Percentiles rank a stretch among this genome's conserved stretches.
Evolutionary conservation across 2,888 invertebrate genomes (phyloP).

Genomic region (Boloria euphrosyne): DNA sequence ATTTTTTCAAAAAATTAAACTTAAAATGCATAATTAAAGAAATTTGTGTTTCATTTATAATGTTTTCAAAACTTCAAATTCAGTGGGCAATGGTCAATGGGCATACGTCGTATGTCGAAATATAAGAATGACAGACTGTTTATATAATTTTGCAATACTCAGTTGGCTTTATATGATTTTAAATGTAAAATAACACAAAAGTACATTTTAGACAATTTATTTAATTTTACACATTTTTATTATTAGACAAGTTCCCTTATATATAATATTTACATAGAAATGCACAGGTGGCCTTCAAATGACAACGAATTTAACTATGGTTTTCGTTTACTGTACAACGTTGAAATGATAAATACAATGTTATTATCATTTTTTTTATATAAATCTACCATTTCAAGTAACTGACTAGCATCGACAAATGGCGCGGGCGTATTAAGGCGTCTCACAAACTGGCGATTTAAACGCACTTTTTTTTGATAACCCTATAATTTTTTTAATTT

Average conservation of each 20-base stretch:
- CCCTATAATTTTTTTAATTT: too few relatives aligned
- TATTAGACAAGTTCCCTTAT: constrained; percentile 72
- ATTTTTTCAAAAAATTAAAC: too few relatives aligned
- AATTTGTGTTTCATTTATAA: too few relatives aligned
- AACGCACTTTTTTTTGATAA: background rate
- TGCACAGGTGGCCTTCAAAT: constrained; percentile 69
- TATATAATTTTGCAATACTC: too few relatives aligned
- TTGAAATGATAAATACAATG: constrained; percentile 35
- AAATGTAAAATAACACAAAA: constrained; percentile 37
- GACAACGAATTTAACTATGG: constrained; percentile 35
- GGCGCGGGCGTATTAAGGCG: constrained; percentile 43
- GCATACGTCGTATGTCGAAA: too few relatives aligned
- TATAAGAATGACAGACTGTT: too few relatives aligned
- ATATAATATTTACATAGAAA: constrained; percentile 73
- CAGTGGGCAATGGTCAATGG: too few relatives aligned
- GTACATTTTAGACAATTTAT: constrained; percentile 79
- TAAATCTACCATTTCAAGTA: constrained; percentile 35
- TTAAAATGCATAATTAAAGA: too few relatives aligned
- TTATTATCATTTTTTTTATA: constrained; percentile 29
- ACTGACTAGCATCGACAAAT: constrained; percentile 52
- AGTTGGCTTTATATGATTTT: background rate
- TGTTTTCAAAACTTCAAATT: too few relatives aligned
- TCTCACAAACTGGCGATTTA: constrained; percentile 27
- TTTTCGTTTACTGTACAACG: constrained; percentile 38
- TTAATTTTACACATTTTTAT: constrained; percentile 79